Base-by-base conservation (phyloP, 2,888 invertebrate genomes). In the Eledona agricola region DNA sequence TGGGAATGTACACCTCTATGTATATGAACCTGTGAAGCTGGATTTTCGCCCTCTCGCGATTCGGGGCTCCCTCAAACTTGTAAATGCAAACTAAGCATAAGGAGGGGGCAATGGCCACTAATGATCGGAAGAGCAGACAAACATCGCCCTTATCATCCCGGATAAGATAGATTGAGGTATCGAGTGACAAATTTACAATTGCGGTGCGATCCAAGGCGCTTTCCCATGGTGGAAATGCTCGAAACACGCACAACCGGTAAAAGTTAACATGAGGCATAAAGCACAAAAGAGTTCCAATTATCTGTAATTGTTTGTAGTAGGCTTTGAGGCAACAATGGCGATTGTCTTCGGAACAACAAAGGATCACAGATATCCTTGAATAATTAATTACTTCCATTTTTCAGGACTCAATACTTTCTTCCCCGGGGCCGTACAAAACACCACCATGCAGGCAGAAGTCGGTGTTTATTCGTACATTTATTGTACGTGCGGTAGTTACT, bases 11-110 rank as follows among this genome's bases (percentile, higher is more conserved):
- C 75, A 76, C 75, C 75, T 76, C 74, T 76, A 75, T 76, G 75
- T 76, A 76, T 76, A 76, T 75, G 75, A 75, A 75, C 73, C 73
- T 74, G 72, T 69, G 70, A 66, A 55, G 66, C 69, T 64, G 71
- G 70, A 70, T 65, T 62, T 61, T 53, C 60, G 59, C 53, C 64
- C 64, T 68, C 66, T 66, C 57, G 60, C 60, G 60, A 64, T n/a
- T n/a, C n/a, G 66, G 62, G 61, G 64, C 69, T 63, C 66, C 64
- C 69, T 69, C 71, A 66, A 73, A 75, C 74, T 76, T 76, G 76
- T 75, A 75, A 76, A 76, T 76, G 76, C 76, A 76, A 76, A 76
- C 76, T 76, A 76, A 76, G 76, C 75, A 73, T 70, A 73, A 72
- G 74, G 71, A 72, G 72, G 67, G 72, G 69, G 72, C 68, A 68